Conservation (phyloP, 2,113 vertebrate species). For the Festucalex cinctus region DNA sequence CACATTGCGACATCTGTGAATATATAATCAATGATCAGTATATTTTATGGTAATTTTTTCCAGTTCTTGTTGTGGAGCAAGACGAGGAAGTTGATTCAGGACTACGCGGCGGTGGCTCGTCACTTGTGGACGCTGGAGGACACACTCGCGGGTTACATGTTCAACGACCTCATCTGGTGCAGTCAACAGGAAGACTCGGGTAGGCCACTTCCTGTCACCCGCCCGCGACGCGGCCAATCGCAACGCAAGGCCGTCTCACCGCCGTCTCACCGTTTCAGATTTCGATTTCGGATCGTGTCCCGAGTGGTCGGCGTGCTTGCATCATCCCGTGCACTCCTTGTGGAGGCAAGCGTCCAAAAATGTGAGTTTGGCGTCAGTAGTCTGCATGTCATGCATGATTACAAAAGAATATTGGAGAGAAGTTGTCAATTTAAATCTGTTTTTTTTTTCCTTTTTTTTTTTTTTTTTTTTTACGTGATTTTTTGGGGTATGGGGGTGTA, state of each 20-base stretch:
- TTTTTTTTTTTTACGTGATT: neutral
- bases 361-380: slow-evolving; percentile 45
- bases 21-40: no score
- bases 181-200: slow-evolving; percentile 59
- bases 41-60: neutral
- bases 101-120: slow-evolving; percentile 51
- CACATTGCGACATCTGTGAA: no score
- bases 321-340: slow-evolving; percentile 72
- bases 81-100: slow-evolving; percentile 66
- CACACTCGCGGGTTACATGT: slow-evolving; percentile 75
- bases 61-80: slow-evolving; percentile 80
- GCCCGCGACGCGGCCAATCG: neutral
- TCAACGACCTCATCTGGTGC: slow-evolving; percentile 76
- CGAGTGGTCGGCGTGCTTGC: slow-evolving; percentile 62
- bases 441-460: neutral
- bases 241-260: neutral
- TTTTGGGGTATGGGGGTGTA: no score
- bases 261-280: slow-evolving; percentile 44
- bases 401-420: no score
- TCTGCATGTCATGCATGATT: neutral
- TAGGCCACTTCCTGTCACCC: slow-evolving; percentile 9
- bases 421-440: no score
- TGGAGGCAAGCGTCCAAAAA: slow-evolving; percentile 74
- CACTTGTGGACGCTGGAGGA: slow-evolving; percentile 74
- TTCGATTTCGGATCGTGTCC: slow-evolving; percentile 74